phyloP scores from a whole-genome alignment of 2,797 vertebrate species.

The Protonibea diacanthus region DNA sequence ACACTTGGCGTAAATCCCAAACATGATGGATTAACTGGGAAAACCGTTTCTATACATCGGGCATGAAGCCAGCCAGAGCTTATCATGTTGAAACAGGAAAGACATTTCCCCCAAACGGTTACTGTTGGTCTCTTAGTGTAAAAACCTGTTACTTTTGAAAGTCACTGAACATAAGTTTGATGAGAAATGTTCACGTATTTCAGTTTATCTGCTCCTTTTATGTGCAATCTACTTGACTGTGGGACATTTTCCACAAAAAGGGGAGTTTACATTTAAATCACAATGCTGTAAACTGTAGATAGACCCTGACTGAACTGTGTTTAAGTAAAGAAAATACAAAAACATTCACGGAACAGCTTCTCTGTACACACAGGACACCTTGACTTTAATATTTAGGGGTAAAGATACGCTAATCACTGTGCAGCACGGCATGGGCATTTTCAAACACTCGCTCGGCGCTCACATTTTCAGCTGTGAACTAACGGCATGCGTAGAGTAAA shows the following conservation, averaged over 20 bases:
- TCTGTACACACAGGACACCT: neutral
- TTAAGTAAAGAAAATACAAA: slow-evolving; percentile 15
- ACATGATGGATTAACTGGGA: too few species aligned
- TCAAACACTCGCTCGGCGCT: slow-evolving; percentile 7
- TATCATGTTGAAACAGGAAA: too few species aligned
- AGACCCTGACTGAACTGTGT: neutral
- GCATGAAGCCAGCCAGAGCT: too few species aligned
- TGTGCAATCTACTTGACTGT: neutral
- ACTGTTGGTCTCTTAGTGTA: too few species aligned
- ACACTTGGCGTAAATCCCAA: too few species aligned
- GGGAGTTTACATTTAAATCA: neutral
- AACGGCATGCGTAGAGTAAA: neutral
- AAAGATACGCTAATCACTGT: slow-evolving; percentile 29
- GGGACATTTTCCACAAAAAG: neutral
- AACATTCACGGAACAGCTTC: neutral
- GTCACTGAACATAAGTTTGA: neutral
- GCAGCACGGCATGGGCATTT: slow-evolving; percentile 21
- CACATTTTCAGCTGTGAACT: slow-evolving; percentile 1
- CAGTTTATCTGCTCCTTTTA: neutral
- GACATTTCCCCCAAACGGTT: too few species aligned
- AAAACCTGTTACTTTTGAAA: neutral
- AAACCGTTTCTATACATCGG: too few species aligned
- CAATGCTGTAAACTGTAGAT: neutral
- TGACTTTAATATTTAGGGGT: slow-evolving; percentile 16
- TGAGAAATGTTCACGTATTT: neutral